Evolutionary conservation across 2,797 vertebrate genomes (phyloP), one percentile per base, ranked within the genome.

Genomic region (Premnoplex brunnescens): DNA sequence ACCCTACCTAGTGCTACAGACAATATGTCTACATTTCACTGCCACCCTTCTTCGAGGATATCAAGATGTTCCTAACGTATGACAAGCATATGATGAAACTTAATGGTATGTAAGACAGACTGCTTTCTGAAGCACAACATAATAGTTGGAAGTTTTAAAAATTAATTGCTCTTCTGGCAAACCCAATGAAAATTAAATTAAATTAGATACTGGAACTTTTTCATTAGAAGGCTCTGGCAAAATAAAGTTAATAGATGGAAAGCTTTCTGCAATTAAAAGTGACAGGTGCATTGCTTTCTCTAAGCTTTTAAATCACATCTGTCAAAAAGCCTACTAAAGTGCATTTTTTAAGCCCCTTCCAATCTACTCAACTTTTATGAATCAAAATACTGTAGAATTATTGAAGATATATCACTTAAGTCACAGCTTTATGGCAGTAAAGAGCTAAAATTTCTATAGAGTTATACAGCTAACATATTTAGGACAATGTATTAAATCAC

Each of bases 131-230:
- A 97, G 87, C 56, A 96, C 89, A 96, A 58, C 85, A 94, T 97
- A 85, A 94, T 80, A 87, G 59, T 43, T 91, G 73, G 83, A 96
- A 96, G 92, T 96, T 97, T 96, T 78, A 97, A 97, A 97, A 97
- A 97, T 97, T 97, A 98, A 98, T 97, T 97, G 97, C 60, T 97
- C n/a, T 96, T 96, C 93, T 98, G 97, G 97, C 97, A 98, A 97
- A 95, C 83, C 39, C 75, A 92, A 81, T 89, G 93, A 96, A 97
- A 97, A 96, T 91, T 68, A 97, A 97, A 96, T 97, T 96, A 97
- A 97, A 98, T 98, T 98, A 98, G 95, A 94, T 95, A 81, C 78
- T 95, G 92, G 89, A 97, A 97, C 95, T 91, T 96, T 97, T 97
- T 98, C 95, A 97, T 97, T 97, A 97, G 95, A 94, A 97, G 67